phyloP scores from a whole-genome alignment of 2,113 vertebrate genomes.

The Hydrochoerus hydrochaeris region DNA sequence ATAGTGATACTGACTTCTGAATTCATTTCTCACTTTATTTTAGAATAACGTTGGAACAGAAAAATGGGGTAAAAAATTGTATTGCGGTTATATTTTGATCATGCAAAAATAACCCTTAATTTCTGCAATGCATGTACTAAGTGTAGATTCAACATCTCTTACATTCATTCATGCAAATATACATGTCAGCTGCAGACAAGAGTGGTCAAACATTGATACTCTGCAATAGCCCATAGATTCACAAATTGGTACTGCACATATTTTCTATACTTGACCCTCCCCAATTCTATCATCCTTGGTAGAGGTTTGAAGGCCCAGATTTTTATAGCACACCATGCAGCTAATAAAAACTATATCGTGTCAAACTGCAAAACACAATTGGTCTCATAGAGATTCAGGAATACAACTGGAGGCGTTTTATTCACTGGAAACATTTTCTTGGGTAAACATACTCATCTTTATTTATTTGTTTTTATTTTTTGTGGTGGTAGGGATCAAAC shows the following conservation, averaged over 20 bases:
- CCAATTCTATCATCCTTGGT: not conserved
- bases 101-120: slow-evolving; percentile 62
- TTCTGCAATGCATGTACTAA: slow-evolving; percentile 60
- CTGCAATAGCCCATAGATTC: not conserved
- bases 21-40: slow-evolving; percentile 32
- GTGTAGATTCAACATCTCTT: slow-evolving; percentile 49
- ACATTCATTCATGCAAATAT: slow-evolving; percentile 55
- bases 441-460: slow-evolving; percentile 43
- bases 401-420: slow-evolving; percentile 53
- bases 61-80: slow-evolving; percentile 55
- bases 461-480: not conserved
- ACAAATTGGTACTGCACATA: slow-evolving; percentile 8
- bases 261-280: slow-evolving; percentile 1
- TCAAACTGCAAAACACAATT: slow-evolving; percentile 60
- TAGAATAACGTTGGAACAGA: slow-evolving; percentile 44
- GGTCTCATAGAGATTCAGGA: slow-evolving; percentile 73
- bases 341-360: slow-evolving; percentile 52
- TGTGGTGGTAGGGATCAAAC: not conserved
- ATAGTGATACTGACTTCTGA: slow-evolving; percentile 47
- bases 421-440: slow-evolving; percentile 43
- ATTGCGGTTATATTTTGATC: slow-evolving; percentile 57
- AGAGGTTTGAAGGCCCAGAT: slow-evolving; percentile 50
- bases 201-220: not conserved
- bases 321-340: slow-evolving; percentile 33
- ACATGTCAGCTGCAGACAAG: slow-evolving; percentile 34